Evolutionary conservation across 2,797 vertebrate species (phyloP).

Genomic region (Loris lydekkerianus): DNA sequence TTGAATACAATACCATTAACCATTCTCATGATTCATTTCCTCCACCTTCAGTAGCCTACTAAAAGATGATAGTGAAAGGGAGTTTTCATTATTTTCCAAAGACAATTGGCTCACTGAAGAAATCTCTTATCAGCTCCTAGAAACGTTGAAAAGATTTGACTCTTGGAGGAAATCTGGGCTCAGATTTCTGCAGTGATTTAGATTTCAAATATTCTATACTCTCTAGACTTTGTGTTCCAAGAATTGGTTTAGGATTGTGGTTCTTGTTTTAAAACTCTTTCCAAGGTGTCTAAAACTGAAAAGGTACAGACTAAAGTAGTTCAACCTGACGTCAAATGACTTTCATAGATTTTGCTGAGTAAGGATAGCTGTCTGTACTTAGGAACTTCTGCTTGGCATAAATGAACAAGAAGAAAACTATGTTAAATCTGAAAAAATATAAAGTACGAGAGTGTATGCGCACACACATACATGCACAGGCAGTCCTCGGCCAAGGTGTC

Average conservation of each 20-base stretch:
- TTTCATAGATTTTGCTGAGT: not conserved
- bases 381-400: not conserved
- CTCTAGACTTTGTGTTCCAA: not conserved
- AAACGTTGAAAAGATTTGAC: slow-evolving; percentile 1
- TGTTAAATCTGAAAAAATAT: not conserved
- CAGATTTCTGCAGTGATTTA: slow-evolving; percentile 1
- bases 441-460: not conserved
- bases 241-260: slow-evolving; percentile 18
- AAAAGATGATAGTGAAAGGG: not conserved
- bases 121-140: not conserved
- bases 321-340: not conserved
- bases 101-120: not conserved
- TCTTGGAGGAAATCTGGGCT: not conserved
- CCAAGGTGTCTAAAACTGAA: slow-evolving; percentile 36
- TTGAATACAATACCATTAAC: not conserved
- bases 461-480: not conserved
- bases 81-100: slow-evolving; percentile 34
- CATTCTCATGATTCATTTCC: not conserved
- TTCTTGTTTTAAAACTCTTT: slow-evolving; percentile 4
- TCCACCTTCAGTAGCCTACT: not conserved
- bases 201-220: slow-evolving; percentile 22
- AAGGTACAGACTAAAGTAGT: not conserved
- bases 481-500: not conserved
- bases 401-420: not conserved
- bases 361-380: not conserved